Evolutionary conservation across 2,797 vertebrate species (phyloP), one percentile per base, ranked within the genome.

Genomic region (Masticophis lateralis): DNA sequence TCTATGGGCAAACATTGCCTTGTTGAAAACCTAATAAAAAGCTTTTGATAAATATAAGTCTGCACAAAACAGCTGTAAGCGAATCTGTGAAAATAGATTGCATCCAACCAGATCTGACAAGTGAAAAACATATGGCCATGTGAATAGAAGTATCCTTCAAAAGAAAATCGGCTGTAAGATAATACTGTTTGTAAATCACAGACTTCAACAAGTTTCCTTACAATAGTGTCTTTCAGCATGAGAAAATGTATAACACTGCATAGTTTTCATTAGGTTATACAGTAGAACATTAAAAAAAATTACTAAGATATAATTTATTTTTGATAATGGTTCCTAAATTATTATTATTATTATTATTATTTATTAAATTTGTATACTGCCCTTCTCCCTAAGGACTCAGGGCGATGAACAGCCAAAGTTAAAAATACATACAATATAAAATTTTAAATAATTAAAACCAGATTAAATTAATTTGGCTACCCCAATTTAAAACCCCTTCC

Each of bases 11-110:
- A 93, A 88, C 53, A 93, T 91, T 95, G 95, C 89, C 89, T 56
- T 63, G 2, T 25, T 95, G 87, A 94, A 94, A 53, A 79, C 2
- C 14, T 92, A 94, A 92, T 92, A 95, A 95, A 91, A 94, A 93
- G 8, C 3, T 20, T 16, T n/a, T 83, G 89, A 95, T 92, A 96
- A 95, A 96, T 93, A 91, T 55, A 95, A 95, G 93, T 93, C 53
- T 93, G 87, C 95, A 92, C 86, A 92, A 94, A 95, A 91, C 66
- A 95, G 92, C 95, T 96, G 88, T 89, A 92, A 96, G 96, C 86
- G 95, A 95, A 93, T 89, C 86, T 91, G 88, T 28, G 32, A 86
- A 79, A 95, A 93, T 93, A 10, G 1, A 87, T 74, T 74, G 60
- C 18, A 96, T 94, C 60, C 93, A 93, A 51, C 0, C 14, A 93